Evolutionary conservation across 92 coral and sea anemone genomes (phyloP).

Genomic region (Meandrina meandrites): DNA sequence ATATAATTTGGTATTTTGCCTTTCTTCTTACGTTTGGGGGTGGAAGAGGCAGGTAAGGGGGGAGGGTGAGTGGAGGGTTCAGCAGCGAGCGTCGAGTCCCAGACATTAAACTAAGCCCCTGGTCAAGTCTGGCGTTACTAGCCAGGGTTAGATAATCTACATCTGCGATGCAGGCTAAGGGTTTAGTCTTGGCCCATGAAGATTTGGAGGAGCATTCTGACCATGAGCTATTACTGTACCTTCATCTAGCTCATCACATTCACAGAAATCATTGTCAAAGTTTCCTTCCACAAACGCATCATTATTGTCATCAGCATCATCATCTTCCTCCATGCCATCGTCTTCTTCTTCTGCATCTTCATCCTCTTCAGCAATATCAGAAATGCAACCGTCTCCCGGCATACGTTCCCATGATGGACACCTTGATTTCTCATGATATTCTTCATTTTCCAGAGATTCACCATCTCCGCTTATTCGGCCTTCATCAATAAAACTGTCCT

Average conservation of each 20-base stretch:
- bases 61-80: too few relatives aligned
- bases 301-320: slow-evolving; percentile 66
- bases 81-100: too few relatives aligned
- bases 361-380: slow-evolving; percentile 95
- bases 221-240: not conserved
- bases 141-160: too few relatives aligned
- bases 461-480: slow-evolving; percentile 92
- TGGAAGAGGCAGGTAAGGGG: too few relatives aligned
- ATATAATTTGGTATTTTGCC: too few relatives aligned
- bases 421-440: slow-evolving; percentile 48
- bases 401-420: slow-evolving; percentile 76
- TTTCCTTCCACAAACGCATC: slow-evolving; percentile 67
- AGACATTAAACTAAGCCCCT: too few relatives aligned
- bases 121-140: too few relatives aligned
- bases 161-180: too few relatives aligned
- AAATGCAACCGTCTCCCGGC: slow-evolving; percentile 98
- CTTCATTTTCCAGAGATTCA: slow-evolving; percentile 76
- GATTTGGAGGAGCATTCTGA: too few relatives aligned
- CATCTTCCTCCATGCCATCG: slow-evolving; percentile 50
- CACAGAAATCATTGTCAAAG: slow-evolving; percentile 38
- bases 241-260: slow-evolving; percentile 36
- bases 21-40: too few relatives aligned
- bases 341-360: slow-evolving; percentile 64
- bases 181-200: too few relatives aligned
- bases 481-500: slow-evolving; percentile 47